Conservation (phyloP, 2,113 vertebrate species). For the Ciconia maguari region DNA sequence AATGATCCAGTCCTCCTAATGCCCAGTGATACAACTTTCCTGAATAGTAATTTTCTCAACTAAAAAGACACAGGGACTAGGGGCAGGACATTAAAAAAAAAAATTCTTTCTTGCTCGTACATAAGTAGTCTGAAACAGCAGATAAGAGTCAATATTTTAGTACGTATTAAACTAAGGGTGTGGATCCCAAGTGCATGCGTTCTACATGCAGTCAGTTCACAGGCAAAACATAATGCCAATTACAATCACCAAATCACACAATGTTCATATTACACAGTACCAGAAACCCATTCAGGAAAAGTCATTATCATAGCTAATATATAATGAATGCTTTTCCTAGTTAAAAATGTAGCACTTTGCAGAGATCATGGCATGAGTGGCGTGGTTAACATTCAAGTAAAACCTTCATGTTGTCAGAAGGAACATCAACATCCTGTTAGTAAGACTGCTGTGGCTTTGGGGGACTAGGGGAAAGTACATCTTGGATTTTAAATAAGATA, state of each 20-base stretch:
- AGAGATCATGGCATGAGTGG: neutral
- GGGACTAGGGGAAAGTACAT: neutral
- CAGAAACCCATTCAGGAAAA: neutral
- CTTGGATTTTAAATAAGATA: neutral
- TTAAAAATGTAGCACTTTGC: conserved; percentile 7
- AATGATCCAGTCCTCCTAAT: conserved; percentile 35
- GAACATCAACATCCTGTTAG: neutral
- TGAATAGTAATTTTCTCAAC: neutral
- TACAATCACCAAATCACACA: neutral
- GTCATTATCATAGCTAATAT: neutral
- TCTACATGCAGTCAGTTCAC: neutral
- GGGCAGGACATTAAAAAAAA: neutral
- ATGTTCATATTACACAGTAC: neutral
- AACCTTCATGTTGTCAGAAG: conserved; percentile 2
- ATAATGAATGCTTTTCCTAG: conserved; percentile 3
- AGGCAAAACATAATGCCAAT: neutral
- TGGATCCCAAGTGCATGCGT: neutral
- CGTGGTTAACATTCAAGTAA: conserved; percentile 32
- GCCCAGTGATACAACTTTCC: neutral
- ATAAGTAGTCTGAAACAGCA: neutral
- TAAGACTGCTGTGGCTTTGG: neutral
- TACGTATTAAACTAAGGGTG: neutral
- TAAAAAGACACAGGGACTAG: neutral
- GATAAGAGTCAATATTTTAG: neutral
- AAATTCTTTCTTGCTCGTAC: neutral